Evolutionary conservation across 1,140 invertebrate species (phyloP), one percentile per base, ranked within the genome.

Genomic region (Chrysoperla carnea): DNA sequence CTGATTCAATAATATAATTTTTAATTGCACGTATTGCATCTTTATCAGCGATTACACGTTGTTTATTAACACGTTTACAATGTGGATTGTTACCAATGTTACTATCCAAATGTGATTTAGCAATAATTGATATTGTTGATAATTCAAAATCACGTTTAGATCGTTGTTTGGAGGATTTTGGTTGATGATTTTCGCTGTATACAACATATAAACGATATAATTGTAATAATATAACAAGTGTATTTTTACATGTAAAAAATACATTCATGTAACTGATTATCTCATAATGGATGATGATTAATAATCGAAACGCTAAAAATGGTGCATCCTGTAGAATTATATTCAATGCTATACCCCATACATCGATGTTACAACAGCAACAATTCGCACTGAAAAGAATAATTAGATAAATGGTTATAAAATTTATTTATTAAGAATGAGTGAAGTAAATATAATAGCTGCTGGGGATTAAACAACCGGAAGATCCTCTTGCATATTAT

Each of bases 231-330:
- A 91, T 91, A 6, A 91, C 87, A 50, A 89, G 63, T 2, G 81
- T 84, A 51, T 89, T 89, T 55, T 89, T 84, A 59, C 84, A 87
- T 48, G 87, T 91, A 60, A 93, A 91, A 60, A 92, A 93, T 39
- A 91, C 78, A 52, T 91, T 92, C 76, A 89, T 89, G 55, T 91
- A 91, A 51, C 81, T 89, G 38, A 91, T 80, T 13, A 91, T 87
- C 43, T 77, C 71, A 55, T 86, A 91, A 48, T 89, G 78, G 1
- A 79, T 71, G 15, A 92, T 91, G 11, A 91, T 76, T 11, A 89
- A 68, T 3, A 90, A 61, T 4, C 87, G 66, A 51, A 92, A 84
- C 0, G 75, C 77, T 3, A 91, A 62, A 59, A 90, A 92, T 1
- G 87, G 87, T 0, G 81, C 84, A 58, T 92, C 87, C 58, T 84